Evolutionary conservation across 2,888 invertebrate species (phyloP).

Genomic region (Pseudoips prasinana): DNA sequence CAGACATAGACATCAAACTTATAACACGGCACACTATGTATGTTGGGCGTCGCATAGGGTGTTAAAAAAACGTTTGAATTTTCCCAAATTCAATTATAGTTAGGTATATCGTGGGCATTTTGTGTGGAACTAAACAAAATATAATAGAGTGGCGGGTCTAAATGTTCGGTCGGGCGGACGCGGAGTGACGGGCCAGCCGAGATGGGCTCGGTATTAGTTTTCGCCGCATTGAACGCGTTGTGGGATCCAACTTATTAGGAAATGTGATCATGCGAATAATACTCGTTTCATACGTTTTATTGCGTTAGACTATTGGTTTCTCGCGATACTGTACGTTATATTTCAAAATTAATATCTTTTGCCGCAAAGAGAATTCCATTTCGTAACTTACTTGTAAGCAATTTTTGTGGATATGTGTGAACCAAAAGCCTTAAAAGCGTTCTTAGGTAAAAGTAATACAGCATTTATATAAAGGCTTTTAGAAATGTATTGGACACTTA

Average conservation of each 20-base stretch:
- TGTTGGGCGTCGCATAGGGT: no score
- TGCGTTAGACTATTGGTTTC: conserved; percentile 64
- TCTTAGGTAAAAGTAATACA: conserved; percentile 6
- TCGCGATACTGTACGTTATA: conserved; percentile 55
- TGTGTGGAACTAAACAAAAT: conserved; percentile 43
- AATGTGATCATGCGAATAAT: conserved; percentile 78
- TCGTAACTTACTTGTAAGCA: conserved; percentile 25
- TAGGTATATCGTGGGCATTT: conserved; percentile 19
- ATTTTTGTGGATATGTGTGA: conserved; percentile 20
- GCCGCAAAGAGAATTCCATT: conserved; percentile 25
- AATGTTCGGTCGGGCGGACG: conserved; percentile 55
- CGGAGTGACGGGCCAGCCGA: conserved; percentile 27
- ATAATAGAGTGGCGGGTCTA: conserved; percentile 48
- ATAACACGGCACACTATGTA: no score
- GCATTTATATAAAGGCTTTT: not conserved
- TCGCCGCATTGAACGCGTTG: conserved; percentile 75
- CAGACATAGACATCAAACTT: no score
- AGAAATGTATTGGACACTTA: no score
- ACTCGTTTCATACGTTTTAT: conserved; percentile 77
- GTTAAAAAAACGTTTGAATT: no score
- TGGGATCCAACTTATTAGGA: conserved; percentile 79
- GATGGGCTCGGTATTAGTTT: conserved; percentile 61
- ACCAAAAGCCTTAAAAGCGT: conserved; percentile 16
- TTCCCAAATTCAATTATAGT: conserved; percentile 30
- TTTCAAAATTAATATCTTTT: conserved; percentile 43